A percentile compares a stretch with the other conserved stretches of the same genome.
phyloP scores from a whole-genome alignment of 2,113 vertebrate species.

The Leptodactylus fuscus region DNA sequence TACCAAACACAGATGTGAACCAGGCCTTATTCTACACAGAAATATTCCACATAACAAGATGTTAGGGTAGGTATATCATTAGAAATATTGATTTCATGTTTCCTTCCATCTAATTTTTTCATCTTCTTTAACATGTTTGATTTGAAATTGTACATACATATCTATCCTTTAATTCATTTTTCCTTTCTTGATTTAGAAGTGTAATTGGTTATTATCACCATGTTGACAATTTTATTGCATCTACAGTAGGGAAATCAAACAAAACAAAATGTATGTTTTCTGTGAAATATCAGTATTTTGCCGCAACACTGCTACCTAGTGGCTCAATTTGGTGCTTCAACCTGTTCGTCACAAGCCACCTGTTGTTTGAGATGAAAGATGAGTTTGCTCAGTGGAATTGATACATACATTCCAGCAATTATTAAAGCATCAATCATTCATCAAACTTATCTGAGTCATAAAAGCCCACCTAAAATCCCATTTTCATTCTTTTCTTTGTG shows the following conservation, averaged over 20 bases:
- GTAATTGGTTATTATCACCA: background rate
- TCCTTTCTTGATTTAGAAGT: too few species aligned
- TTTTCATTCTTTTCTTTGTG: background rate
- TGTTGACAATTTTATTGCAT: background rate
- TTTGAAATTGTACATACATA: background rate
- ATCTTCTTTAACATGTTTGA: too few species aligned
- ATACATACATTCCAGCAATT: slow-evolving; percentile 38
- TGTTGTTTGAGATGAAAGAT: slow-evolving; percentile 23
- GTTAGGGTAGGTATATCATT: too few species aligned
- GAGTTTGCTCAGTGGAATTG: slow-evolving; percentile 20
- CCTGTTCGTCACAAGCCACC: background rate
- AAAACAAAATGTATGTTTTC: too few species aligned
- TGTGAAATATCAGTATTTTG: background rate
- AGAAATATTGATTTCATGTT: too few species aligned
- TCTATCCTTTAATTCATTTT: background rate
- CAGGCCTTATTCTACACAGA: too few species aligned
- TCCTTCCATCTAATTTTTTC: too few species aligned
- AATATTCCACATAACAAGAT: too few species aligned
- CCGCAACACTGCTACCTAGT: background rate
- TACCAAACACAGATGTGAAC: too few species aligned
- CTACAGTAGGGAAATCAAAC: background rate
- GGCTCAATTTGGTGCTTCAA: background rate
- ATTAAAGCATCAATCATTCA: slow-evolving; percentile 15
- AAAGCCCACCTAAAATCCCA: slow-evolving; percentile 7
- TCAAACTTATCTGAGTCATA: background rate